Evolutionary conservation across 37 sponge, comb jelly and placozoan genomes (phyloP), one percentile per base, ranked within the genome.

Genomic region (Beroe ovata): DNA sequence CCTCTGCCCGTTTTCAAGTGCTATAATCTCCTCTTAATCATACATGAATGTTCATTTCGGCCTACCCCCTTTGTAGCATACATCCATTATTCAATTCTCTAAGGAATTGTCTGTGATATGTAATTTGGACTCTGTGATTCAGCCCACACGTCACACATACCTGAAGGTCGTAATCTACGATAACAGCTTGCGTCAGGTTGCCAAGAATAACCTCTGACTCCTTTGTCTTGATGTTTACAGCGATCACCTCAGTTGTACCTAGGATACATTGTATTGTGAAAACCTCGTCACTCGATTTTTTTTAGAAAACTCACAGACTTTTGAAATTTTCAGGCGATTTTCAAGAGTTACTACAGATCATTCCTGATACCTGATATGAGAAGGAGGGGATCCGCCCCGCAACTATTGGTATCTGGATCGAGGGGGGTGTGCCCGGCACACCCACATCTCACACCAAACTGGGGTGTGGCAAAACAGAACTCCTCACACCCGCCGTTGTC

Each of bases 121-220:
- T n/a, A n/a, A n/a, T n/a, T n/a, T n/a, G n/a, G n/a, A n/a, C n/a
- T n/a, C n/a, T n/a, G n/a, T n/a, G n/a, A n/a, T n/a, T n/a, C n/a
- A n/a, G n/a, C n/a, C n/a, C n/a, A n/a, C n/a, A n/a, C n/a, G n/a
- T n/a, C n/a, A n/a, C n/a, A n/a, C n/a, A n/a, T 2, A 71, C 71
- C 71, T 77, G 42, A 4, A 77, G 84, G 23, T 77, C 84, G 54
- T 77, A 77, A 23, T 77, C 84, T 54, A 77, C 84, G 28, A 77
- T 77, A 8, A 77, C 84, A 77, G 84, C 84, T 35, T 77, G 84
- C 2, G 41, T 77, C 4, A 77, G 84, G 38, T 40, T 36, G 25
- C 28, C 25, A 18, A 77, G 54, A 2, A 77, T 29, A n/a, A 8
- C 28, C 47, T 23, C 23, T n/a, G 54, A 25, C 20, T 39, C 22